Percentiles rank a stretch among this genome's conserved stretches.
phyloP scores from a whole-genome alignment of 2,797 vertebrate species.

The Eulemur albifrons region DNA sequence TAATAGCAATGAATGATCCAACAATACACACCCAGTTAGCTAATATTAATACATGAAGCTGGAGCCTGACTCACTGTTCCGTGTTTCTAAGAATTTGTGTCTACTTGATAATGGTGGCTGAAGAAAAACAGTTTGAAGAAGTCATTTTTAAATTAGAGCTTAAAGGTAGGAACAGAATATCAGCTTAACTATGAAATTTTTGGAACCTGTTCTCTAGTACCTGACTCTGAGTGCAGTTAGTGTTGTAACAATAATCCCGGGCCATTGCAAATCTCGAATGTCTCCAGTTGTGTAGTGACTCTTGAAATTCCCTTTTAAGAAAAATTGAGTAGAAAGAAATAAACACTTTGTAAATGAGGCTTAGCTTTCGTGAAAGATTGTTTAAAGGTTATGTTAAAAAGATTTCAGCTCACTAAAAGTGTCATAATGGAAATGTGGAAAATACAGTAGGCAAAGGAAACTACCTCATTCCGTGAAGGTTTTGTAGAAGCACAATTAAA shows the following conservation, averaged over 20 bases:
- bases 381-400: slow-evolving; percentile 71
- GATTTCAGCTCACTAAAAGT: slow-evolving; percentile 62
- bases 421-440: slow-evolving; percentile 70
- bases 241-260: neutral
- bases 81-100: neutral
- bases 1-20: neutral
- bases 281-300: neutral
- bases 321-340: slow-evolving; percentile 21
- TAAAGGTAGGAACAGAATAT: neutral
- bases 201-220: neutral
- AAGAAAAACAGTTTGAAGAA: neutral
- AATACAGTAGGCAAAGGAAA: slow-evolving; percentile 78
- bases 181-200: neutral
- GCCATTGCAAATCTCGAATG: neutral
- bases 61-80: neutral
- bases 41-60: neutral
- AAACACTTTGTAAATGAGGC: slow-evolving; percentile 16
- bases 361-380: slow-evolving; percentile 59
- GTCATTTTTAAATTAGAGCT: neutral
- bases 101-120: neutral
- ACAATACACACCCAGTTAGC: neutral
- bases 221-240: neutral
- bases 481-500: slow-evolving; percentile 83
- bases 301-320: slow-evolving; percentile 21
- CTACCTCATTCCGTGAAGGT: slow-evolving; percentile 85